Percentiles rank a stretch among this genome's conserved stretches.
Conservation (phyloP, 1,140 invertebrate species). For the Bombus confusus region DNA sequence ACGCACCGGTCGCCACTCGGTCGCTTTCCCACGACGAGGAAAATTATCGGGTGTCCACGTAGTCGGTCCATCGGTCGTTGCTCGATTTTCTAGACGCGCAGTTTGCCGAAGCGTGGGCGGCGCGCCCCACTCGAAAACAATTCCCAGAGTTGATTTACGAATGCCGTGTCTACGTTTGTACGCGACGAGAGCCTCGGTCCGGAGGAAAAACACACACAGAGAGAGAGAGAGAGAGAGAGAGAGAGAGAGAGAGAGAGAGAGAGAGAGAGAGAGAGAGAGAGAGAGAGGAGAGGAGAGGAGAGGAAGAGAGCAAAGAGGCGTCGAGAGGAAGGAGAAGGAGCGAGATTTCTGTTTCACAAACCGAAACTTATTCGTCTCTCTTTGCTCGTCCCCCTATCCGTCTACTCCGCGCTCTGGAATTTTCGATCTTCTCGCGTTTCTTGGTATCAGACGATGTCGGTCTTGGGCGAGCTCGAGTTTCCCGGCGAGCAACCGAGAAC, state of each 20-base stretch:
- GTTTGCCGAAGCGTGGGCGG: conserved; percentile 3
- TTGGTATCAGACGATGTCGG: neutral
- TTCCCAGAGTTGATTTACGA: conserved; percentile 74
- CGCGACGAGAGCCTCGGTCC: neutral
- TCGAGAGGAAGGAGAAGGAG: conserved; percentile 2
- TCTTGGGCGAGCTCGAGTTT: neutral
- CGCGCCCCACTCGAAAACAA: conserved; percentile 64
- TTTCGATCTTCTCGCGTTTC: conserved; percentile 13
- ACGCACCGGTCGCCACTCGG: neutral
- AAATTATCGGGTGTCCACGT: conserved; percentile 2
- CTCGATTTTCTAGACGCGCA: conserved; percentile 28
- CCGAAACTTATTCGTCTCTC: conserved; percentile 23
- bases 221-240: neutral
- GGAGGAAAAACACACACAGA: neutral
- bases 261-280: neutral
- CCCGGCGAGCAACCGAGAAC: neutral
- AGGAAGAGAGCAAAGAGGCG: neutral
- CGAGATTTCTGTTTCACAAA: conserved; percentile 18
- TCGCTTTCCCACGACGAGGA: too few relatives aligned
- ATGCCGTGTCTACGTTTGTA: conserved; percentile 55
- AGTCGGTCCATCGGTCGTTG: neutral
- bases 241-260: too few relatives aligned
- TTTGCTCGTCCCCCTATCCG: too few relatives aligned
- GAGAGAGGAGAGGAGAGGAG: too few relatives aligned
- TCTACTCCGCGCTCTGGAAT: neutral